Evolutionary conservation across 2,888 invertebrate species (phyloP).

Genomic region (Sialis lutaria): DNA sequence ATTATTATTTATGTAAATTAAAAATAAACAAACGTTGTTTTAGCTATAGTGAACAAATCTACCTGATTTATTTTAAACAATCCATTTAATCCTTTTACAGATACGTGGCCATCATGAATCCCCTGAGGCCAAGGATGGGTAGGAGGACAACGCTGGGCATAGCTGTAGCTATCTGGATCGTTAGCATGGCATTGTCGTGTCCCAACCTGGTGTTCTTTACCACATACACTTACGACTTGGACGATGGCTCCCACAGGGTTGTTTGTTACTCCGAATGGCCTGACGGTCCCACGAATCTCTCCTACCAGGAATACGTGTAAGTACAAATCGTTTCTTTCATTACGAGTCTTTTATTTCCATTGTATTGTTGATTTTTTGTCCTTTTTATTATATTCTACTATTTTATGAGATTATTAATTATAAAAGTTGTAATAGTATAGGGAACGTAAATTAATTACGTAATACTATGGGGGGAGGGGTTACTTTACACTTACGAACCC

Average conservation of each 20-base stretch:
- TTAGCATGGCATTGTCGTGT: constrained; percentile 60
- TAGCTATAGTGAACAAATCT: too few relatives aligned
- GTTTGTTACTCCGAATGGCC: constrained; percentile 81
- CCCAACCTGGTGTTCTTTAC: constrained; percentile 76
- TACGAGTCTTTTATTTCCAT: too few relatives aligned
- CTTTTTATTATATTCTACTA: too few relatives aligned
- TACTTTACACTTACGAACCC: too few relatives aligned
- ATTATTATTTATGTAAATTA: too few relatives aligned
- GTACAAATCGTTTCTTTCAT: constrained; percentile 20
- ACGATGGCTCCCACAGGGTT: constrained; percentile 39
- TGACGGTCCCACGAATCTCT: constrained; percentile 54
- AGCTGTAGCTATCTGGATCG: constrained; percentile 70
- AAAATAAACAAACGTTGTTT: too few relatives aligned
- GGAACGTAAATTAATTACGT: too few relatives aligned
- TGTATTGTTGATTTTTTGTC: too few relatives aligned
- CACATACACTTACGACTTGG: constrained; percentile 34
- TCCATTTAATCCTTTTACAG: constrained; percentile 32
- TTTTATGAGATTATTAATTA: too few relatives aligned
- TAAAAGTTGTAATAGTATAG: too few relatives aligned
- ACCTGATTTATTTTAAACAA: not conserved
- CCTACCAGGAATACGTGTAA: constrained; percentile 59
- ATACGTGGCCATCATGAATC: constrained; percentile 91
- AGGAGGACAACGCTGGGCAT: constrained; percentile 67
- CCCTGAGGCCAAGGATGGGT: constrained; percentile 75
- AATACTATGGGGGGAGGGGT: too few relatives aligned